phyloP scores from a whole-genome alignment of 2,797 vertebrate genomes.

The Tauraco hartlaubi region DNA sequence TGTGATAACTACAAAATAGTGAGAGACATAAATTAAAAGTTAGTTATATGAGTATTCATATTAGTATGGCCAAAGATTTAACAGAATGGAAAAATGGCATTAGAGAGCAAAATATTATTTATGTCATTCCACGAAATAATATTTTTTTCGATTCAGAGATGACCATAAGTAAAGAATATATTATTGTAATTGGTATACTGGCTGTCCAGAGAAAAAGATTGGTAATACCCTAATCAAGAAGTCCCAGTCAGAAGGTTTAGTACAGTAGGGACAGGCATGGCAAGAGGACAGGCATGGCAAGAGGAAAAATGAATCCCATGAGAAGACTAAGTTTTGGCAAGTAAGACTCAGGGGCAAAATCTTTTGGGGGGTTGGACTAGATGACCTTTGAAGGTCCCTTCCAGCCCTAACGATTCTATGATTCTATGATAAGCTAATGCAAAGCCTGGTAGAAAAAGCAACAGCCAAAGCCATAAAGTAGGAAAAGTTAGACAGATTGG shows the following conservation, averaged over 20 bases:
- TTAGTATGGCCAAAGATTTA: neutral
- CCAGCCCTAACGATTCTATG: too few relatives aligned
- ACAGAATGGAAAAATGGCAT: neutral
- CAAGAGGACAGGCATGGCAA: neutral
- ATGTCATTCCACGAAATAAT: accelerated
- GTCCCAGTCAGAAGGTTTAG: neutral
- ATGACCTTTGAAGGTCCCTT: too few relatives aligned
- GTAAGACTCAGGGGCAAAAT: neutral
- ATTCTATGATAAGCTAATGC: neutral
- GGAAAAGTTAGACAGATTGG: neutral
- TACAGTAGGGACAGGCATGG: neutral
- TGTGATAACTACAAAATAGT: neutral
- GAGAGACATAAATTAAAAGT: neutral
- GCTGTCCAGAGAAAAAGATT: neutral
- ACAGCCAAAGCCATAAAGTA: neutral
- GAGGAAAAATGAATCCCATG: accelerated
- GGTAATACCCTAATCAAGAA: neutral
- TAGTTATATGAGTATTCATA: neutral
- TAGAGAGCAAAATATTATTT: neutral
- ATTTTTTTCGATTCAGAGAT: neutral
- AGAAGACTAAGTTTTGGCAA: neutral
- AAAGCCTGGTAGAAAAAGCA: neutral
- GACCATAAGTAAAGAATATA: neutral
- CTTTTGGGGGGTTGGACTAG: too few relatives aligned
- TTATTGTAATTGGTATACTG: neutral